Evolutionary conservation across 2,113 vertebrate genomes (phyloP), one percentile per base, ranked within the genome.

Genomic region (Himantopus leucocephalus): DNA sequence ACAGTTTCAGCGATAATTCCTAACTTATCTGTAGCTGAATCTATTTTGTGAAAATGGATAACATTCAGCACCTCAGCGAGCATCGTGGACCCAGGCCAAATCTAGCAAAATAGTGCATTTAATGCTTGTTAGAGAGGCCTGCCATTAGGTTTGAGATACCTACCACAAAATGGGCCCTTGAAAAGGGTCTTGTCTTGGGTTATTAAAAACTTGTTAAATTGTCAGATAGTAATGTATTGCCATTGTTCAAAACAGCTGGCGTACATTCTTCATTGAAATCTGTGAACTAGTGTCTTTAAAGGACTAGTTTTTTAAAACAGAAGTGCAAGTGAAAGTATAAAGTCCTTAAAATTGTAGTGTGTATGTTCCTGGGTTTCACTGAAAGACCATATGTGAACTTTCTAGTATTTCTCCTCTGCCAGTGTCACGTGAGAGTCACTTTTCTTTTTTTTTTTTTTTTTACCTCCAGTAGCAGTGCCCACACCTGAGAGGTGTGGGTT

Each of bases 171-270:
- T 50, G 41, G 70, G 76, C 66, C 60, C 45, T 82, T 85, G 58
- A 75, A 96, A 95, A 91, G 73, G 39, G 62, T 90, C 92, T 79
- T 72, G 84, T n/a, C 48, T 93, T 0, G 0, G 20, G 56, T 93
- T 93, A 48, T 95, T 92, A 87, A 82, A 86, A 95, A 85, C 83
- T 59, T 91, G 89, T 94, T 94, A 88, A 58, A 76, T 87, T 92
- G 68, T 91, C 89, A 89, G 67, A 73, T 77, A 62, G 70, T 43
- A 81, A 78, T 5, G 4, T 71, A 35, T 60, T 84, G 29, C 41
- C 39, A 19, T 77, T 90, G 58, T 88, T 95, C 62, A 62, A 29
- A 68, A 70, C 35, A 88, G 71, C 71, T 79, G 66, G 43, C 39
- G 18, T 56, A 15, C 9, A 6, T 60, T 88, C 62, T 45, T 82